Conservation (phyloP, 1,140 invertebrate species). For the Mercenaria mercenaria region DNA sequence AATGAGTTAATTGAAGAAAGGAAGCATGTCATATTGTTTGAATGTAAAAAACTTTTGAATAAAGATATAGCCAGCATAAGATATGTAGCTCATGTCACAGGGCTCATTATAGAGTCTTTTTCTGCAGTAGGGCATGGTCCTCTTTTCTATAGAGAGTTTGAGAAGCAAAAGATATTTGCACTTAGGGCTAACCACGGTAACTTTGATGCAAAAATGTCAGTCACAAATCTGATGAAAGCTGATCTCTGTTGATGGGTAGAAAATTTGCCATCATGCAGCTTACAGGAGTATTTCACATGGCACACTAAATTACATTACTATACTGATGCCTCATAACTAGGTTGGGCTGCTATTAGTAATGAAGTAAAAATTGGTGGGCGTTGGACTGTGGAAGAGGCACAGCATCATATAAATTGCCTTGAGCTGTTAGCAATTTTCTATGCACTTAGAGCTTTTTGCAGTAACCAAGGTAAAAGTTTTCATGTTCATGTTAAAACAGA, state of each 20-base stretch:
- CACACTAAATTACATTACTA: not conserved
- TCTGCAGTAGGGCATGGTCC: conserved; percentile 28
- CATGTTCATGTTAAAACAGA: conserved; percentile 38
- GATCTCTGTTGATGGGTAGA: conserved; percentile 15
- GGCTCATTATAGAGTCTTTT: not conserved
- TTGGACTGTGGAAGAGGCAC: conserved; percentile 21
- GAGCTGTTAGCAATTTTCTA: not conserved
- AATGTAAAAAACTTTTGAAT: conserved; percentile 2
- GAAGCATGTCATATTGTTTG: conserved; percentile 15
- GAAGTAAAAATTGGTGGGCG: conserved; percentile 14
- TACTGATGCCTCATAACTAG: not conserved
- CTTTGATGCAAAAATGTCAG: conserved; percentile 3
- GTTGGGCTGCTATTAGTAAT: not conserved
- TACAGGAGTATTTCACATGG: not conserved
- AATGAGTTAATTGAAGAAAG: conserved; percentile 54
- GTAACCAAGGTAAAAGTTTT: not conserved
- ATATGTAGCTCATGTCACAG: conserved; percentile 12
- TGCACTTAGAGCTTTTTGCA: not conserved
- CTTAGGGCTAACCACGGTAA: not conserved
- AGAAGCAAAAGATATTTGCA: not conserved
- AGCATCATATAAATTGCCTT: conserved; percentile 37
- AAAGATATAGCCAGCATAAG: not conserved
- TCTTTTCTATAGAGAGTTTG: conserved; percentile 22
- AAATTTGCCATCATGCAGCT: not conserved
- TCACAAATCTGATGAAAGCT: not conserved